Conservation (phyloP, 2,113 vertebrate genomes). For the Xenopus tropicalis region DNA sequence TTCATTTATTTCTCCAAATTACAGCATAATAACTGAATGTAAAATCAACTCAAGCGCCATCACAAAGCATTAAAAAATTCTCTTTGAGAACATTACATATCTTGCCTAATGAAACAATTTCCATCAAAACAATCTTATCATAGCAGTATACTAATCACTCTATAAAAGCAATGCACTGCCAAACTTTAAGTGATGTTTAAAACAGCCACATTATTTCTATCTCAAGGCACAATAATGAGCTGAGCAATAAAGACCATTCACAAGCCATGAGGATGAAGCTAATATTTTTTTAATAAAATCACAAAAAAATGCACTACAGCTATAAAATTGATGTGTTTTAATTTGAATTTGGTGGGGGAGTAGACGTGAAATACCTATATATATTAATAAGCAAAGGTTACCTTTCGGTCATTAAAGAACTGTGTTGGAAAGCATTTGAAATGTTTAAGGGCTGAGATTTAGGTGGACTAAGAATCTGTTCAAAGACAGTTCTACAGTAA, state of each 20-base stretch:
- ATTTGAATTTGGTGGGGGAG: background rate
- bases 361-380: background rate
- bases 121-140: constrained; percentile 9
- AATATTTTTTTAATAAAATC: background rate
- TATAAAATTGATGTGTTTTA: background rate
- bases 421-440: no score
- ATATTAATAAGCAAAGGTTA: background rate
- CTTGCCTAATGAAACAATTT: constrained; percentile 12
- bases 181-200: constrained; percentile 7
- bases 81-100: background rate
- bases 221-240: constrained; percentile 5
- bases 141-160: constrained; percentile 3
- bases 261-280: background rate
- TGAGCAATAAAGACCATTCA: background rate
- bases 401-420: no score
- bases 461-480: no score
- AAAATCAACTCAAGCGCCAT: background rate
- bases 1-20: background rate
- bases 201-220: constrained; percentile 11
- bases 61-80: background rate
- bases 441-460: no score
- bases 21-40: background rate
- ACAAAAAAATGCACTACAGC: background rate
- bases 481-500: no score
- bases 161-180: constrained; percentile 1